Conservation (phyloP, 92 coral and sea anemone species). For the Zoanthus sociatus region DNA sequence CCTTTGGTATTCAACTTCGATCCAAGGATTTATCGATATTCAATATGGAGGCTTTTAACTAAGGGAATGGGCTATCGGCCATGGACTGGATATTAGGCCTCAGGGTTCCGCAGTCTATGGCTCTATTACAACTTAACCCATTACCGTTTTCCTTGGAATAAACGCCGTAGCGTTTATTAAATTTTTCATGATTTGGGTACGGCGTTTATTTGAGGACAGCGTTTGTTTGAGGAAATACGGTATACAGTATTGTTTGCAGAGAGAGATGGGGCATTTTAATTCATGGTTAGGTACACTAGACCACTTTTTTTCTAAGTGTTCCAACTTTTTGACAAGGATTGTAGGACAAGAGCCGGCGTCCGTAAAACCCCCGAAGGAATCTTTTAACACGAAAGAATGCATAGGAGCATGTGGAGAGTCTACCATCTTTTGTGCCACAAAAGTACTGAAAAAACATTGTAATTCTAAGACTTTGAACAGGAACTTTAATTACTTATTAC, state of each 20-base stretch:
- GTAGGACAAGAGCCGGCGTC: neutral
- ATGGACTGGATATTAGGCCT: neutral
- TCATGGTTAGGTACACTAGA: constrained; percentile 16
- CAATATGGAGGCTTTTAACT: constrained; percentile 1
- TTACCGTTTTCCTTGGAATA: too few relatives aligned
- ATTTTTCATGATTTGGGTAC: too few relatives aligned
- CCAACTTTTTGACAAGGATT: constrained; percentile 18
- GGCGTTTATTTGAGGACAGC: too few relatives aligned
- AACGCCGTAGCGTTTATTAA: too few relatives aligned
- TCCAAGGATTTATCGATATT: neutral
- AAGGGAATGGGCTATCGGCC: neutral
- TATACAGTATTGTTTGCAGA: constrained; percentile 13
- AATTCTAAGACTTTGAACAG: constrained; percentile 47
- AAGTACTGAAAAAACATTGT: constrained; percentile 17
- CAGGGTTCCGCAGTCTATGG: too few relatives aligned
- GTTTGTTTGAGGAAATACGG: too few relatives aligned
- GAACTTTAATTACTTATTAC: constrained; percentile 43
- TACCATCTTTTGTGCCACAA: constrained; percentile 20
- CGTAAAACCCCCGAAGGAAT: constrained; percentile 16
- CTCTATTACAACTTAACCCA: neutral
- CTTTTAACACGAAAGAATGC: constrained; percentile 24
- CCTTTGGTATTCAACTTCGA: too few relatives aligned
- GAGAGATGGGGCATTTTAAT: constrained; percentile 3
- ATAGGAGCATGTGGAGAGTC: neutral
- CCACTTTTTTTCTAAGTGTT: neutral